Conservation (phyloP, 2,888 invertebrate genomes). For the Creontiades dilutus region DNA sequence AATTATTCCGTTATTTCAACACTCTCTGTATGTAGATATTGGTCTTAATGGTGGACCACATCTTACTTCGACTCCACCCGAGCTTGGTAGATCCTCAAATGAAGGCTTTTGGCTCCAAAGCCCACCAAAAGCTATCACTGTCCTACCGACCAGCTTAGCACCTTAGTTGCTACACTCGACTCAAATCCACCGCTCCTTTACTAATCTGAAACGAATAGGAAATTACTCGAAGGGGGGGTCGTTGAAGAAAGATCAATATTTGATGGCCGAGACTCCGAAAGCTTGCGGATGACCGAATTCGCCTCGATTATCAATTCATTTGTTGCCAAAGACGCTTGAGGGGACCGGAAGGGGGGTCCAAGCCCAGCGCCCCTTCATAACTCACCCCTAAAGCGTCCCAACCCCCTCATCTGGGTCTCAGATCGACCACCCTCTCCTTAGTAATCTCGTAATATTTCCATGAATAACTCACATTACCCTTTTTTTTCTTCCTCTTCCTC, state of each 20-base stretch:
- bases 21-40: too few relatives aligned
- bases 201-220: background rate
- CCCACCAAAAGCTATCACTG: background rate
- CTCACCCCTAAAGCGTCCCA: conserved; percentile 46
- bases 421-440: conserved; percentile 46
- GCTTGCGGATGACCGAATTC: conserved; percentile 73
- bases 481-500: conserved; percentile 32
- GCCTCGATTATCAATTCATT: conserved; percentile 72
- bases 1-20: too few relatives aligned
- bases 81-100: too few relatives aligned
- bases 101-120: background rate
- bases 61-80: too few relatives aligned
- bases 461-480: conserved; percentile 73
- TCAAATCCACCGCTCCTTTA: background rate
- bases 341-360: conserved; percentile 49
- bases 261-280: conserved; percentile 54
- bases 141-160: background rate
- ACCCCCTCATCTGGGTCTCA: conserved; percentile 45
- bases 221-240: background rate
- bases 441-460: conserved; percentile 73
- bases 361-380: conserved; percentile 17
- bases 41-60: too few relatives aligned
- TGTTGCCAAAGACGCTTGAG: conserved; percentile 50
- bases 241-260: conserved; percentile 69
- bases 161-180: background rate